Base-by-base conservation (phyloP, 2,888 invertebrate genomes). In the Apantesis nais region DNA sequence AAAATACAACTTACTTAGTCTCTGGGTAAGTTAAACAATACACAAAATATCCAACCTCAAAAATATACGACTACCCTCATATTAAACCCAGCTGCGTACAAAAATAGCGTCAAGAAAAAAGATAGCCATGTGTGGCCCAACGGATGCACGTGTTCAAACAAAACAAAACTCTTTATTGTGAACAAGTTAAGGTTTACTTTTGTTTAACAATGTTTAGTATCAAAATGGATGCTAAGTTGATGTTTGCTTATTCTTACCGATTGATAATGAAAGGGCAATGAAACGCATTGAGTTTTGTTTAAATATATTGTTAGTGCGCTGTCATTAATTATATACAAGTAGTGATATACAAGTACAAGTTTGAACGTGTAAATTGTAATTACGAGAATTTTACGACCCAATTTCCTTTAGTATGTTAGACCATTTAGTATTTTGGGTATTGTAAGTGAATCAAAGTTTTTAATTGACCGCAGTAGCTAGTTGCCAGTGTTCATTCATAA, bases 31-130 rank as follows among this genome's bases (percentile, higher is more conserved):
- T 73, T 74, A 74, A 71, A 74, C 74, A 81, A 73, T 69, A 72
- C 68, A 44, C 29, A 52, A 63, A 37, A 66, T 39, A 69, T 48
- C 67, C 67, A 22, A 71, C 72, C 64, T 71, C 75, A 73, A 75
- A 74, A 78, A 80, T 83, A 84, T 81, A 78, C 72, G 69, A 80
- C 86, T 88, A 87, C 87, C 86, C 87, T 80, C 82, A 81, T 76
- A 78, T 83, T 86, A 66, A 85, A 85, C 73, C 82, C 91, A 91
- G 88, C 91, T 90, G 91, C 84, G 83, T 77, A 81, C 84, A 81
- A 78, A 89, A 88, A 88, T 88, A 90, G 86, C 70, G 77, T 78
- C 65, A 76, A 70, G 84, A 85, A 90, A 89, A 89, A 86, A 86
- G 77, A 83, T 74, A 79, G 74, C 80, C 89, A 88, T 86, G 89